These are phyloP conservation scores for Keiferia lycopersicella DNA, from an alignment of 2,888 invertebrate species.

Conservation along the genomic window DNA sequence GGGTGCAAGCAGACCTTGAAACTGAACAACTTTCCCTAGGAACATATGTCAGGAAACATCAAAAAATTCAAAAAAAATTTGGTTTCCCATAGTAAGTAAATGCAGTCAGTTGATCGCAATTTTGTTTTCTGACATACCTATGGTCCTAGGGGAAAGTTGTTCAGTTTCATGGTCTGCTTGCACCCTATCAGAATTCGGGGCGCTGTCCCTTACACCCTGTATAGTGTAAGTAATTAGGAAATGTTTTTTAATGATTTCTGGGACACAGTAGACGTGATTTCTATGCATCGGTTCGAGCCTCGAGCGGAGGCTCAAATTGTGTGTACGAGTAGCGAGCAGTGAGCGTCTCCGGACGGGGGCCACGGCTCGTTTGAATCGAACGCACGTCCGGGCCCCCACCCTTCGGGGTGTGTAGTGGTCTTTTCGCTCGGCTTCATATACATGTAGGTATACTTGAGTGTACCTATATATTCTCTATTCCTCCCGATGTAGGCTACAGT, in stretches of 20 bases:
- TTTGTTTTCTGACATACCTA: not conserved
- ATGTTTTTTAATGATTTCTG: too few species aligned
- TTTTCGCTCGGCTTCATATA: conserved; percentile 77
- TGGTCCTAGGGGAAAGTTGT: not conserved
- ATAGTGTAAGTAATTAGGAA: too few species aligned
- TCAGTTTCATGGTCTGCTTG: not conserved
- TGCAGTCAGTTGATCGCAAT: not conserved
- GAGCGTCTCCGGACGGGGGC: conserved; percentile 49
- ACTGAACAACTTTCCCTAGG: too few species aligned
- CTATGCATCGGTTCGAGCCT: conserved; percentile 39
- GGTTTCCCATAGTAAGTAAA: too few species aligned
- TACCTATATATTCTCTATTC: conserved; percentile 78
- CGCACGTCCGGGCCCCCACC: conserved; percentile 75
- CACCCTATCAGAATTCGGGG: too few species aligned
- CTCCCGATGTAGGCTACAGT: conserved; percentile 72
- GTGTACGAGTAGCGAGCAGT: conserved; percentile 34
- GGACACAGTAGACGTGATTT: conserved; percentile 30
- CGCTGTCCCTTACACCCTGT: too few species aligned
- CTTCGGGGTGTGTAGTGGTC: conserved; percentile 77
- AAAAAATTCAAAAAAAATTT: too few species aligned
- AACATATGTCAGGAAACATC: not conserved
- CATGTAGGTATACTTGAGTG: too few species aligned
- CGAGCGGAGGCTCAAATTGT: conserved; percentile 51
- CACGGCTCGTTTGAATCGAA: conserved; percentile 77
- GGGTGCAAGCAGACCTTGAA: too few species aligned